Percentiles rank a stretch among this genome's conserved stretches.
Evolutionary conservation across 2,888 invertebrate species (phyloP).

Genomic region (Zygothrica quintamaculata): DNA sequence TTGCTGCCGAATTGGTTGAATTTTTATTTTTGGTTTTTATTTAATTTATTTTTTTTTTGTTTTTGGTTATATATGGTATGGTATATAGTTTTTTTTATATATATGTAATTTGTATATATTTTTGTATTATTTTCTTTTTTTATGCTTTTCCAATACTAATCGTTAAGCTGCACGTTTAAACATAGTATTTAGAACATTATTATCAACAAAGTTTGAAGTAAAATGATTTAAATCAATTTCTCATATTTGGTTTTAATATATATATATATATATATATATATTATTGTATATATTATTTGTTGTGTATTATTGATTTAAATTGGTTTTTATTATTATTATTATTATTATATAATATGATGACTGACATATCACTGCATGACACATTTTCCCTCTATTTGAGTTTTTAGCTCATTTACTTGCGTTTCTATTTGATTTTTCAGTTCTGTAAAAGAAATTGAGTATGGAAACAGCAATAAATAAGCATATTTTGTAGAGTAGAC

Average conservation of each 20-base stretch:
- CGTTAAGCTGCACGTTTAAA: constrained; percentile 39
- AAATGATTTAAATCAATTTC: constrained; percentile 60
- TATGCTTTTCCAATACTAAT: constrained; percentile 48
- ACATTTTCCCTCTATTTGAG: constrained; percentile 98
- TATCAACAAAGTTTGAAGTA: constrained; percentile 68
- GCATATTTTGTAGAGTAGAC: constrained; percentile 84
- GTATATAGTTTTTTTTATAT: too few species aligned
- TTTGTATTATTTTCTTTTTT: constrained; percentile 3
- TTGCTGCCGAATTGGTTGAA: constrained; percentile 53
- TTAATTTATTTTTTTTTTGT: constrained; percentile 39
- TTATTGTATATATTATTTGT: constrained; percentile 20
- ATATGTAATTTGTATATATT: too few species aligned
- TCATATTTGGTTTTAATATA: constrained; percentile 57
- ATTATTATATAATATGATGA: constrained; percentile 68
- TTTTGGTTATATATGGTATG: too few species aligned
- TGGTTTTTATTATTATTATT: constrained; percentile 49
- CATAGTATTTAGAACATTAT: constrained; percentile 49
- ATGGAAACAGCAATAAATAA: constrained; percentile 85
- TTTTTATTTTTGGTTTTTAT: constrained; percentile 22
- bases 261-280: constrained; percentile 35
- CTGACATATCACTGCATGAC: constrained; percentile 94
- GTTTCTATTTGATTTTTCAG: constrained; percentile 98
- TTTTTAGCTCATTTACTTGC: constrained; percentile 98
- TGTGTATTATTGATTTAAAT: constrained; percentile 24
- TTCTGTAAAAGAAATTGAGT: constrained; percentile 90